Evolutionary conservation across 2,888 invertebrate species (phyloP).

Genomic region (Patella ulyssiponensis): DNA sequence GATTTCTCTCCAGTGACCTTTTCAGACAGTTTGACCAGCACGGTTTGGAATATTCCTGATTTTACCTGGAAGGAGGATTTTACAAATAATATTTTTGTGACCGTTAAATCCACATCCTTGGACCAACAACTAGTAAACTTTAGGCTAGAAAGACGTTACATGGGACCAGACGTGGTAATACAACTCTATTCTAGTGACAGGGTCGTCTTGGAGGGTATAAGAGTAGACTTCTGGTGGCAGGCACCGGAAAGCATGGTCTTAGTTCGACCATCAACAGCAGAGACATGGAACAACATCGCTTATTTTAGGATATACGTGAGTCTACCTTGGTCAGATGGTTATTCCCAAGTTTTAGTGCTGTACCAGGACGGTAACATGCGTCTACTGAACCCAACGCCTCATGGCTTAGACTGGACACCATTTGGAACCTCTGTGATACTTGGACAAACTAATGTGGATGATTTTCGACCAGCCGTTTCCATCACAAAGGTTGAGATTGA

Average conservation of each 20-base stretch:
- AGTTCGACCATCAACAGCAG: not conserved
- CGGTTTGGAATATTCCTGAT: slow-evolving; percentile 42
- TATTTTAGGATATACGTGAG: slow-evolving; percentile 52
- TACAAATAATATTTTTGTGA: slow-evolving; percentile 40
- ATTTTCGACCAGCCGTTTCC: slow-evolving; percentile 48
- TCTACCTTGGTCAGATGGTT: slow-evolving; percentile 49
- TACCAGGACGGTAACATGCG: slow-evolving; percentile 57
- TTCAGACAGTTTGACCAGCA: slow-evolving; percentile 17
- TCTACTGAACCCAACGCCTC: slow-evolving; percentile 50
- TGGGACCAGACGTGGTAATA: slow-evolving; percentile 33
- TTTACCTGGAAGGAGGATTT: slow-evolving; percentile 43
- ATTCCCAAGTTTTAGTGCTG: slow-evolving; percentile 53
- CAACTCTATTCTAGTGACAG: slow-evolving; percentile 38
- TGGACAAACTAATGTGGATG: slow-evolving; percentile 50
- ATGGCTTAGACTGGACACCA: slow-evolving; percentile 57
- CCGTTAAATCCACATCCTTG: slow-evolving; percentile 25
- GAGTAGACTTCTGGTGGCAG: slow-evolving; percentile 54
- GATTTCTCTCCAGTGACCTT: slow-evolving; percentile 19
- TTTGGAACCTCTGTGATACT: slow-evolving; percentile 58
- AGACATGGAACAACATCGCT: slow-evolving; percentile 41
- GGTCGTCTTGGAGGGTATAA: slow-evolving; percentile 45
- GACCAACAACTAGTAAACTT: slow-evolving; percentile 37
- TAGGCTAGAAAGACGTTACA: slow-evolving; percentile 38
- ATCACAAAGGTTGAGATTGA: slow-evolving; percentile 45
- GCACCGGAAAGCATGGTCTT: slow-evolving; percentile 45